These are phyloP conservation scores for Tringa solitaria DNA, from an alignment of 2,113 vertebrate genomes.

Conservation along the genomic window DNA sequence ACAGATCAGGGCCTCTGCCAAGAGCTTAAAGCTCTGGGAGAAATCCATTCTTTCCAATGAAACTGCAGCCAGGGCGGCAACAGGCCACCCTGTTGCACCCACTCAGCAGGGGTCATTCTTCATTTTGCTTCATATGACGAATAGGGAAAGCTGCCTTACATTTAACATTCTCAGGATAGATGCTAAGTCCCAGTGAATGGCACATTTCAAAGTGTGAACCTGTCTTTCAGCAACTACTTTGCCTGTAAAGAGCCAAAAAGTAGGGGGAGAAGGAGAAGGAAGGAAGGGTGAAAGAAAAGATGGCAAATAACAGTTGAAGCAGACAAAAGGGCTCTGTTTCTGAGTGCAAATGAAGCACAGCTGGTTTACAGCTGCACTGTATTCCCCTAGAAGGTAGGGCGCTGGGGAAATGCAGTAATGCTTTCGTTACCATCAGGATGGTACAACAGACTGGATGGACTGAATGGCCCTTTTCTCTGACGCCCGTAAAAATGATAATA, in stretches of 20 bases:
- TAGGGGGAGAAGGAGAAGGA: not conserved
- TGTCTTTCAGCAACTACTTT: constrained; percentile 54
- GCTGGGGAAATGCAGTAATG: constrained; percentile 36
- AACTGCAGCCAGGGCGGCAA: not conserved
- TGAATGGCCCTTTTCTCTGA: not conserved
- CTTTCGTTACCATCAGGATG: not conserved
- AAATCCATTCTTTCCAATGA: constrained; percentile 6
- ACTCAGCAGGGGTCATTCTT: not conserved
- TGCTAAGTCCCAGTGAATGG: not conserved
- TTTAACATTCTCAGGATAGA: not conserved
- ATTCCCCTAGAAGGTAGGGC: constrained; percentile 31
- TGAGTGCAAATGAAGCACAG: constrained; percentile 72
- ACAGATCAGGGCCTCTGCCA: not conserved
- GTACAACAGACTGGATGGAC: not conserved
- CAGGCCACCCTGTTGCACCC: not conserved
- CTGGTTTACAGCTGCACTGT: constrained; percentile 70
- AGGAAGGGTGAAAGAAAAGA: constrained; percentile 19
- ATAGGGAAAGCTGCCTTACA: not conserved
- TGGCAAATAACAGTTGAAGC: constrained; percentile 28
- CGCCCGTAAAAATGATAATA: not conserved
- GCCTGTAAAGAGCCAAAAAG: constrained; percentile 7
- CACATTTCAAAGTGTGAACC: constrained; percentile 36
- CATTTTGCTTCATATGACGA: not conserved
- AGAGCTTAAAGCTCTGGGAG: not conserved
- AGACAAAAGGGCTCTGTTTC: constrained; percentile 77